Evolutionary conservation across 2,888 invertebrate species (phyloP), one percentile per base, ranked within the genome.

Genomic region (Acronicta alni): DNA sequence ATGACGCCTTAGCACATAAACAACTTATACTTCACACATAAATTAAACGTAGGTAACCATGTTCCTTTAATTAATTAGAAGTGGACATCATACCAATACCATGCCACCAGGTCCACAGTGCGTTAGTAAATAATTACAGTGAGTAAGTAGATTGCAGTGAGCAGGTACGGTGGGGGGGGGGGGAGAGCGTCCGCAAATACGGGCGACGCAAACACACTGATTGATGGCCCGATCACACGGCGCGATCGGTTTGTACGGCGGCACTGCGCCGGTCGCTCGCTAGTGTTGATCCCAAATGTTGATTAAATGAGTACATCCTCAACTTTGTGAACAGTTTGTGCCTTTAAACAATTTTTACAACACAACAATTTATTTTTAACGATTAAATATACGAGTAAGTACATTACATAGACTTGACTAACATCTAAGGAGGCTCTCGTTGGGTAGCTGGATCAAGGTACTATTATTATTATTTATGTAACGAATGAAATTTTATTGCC

Each of bases 171-270:
- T n/a, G n/a, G 59, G 12, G 30, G 35, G 17, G 17, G 43, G 46
- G 26, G 7, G 23, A 39, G 35, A 18, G 38, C 4, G 48, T 73
- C 56, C 42, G 54, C 75, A 75, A 77, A 75, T 75, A 75, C 72
- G 75, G 76, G 77, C 54, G 46, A 41, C 17, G 62, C 62, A 77
- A 64, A 66, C 75, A 66, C 44, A n/a, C 57, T 75, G 72, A 75
- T 62, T 75, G 78, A 77, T 76, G 66, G 72, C 64, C 52, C 58
- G 75, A 77, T 75, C 75, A 53, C 67, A 57, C 46, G 43, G 20
- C 47, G 57, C 64, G 54, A 63, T 55, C 62, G 46, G 63, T 49
- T 51, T 18, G 48, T 37, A 58, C 48, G 39, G 20, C 17, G 17
- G 23, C 23, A 48, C 26, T 20, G 26, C 10, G 14, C 20, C 32